Evolutionary conservation across 1,140 invertebrate species (phyloP), one percentile per base, ranked within the genome.

Genomic region (Bombus fervidus): DNA sequence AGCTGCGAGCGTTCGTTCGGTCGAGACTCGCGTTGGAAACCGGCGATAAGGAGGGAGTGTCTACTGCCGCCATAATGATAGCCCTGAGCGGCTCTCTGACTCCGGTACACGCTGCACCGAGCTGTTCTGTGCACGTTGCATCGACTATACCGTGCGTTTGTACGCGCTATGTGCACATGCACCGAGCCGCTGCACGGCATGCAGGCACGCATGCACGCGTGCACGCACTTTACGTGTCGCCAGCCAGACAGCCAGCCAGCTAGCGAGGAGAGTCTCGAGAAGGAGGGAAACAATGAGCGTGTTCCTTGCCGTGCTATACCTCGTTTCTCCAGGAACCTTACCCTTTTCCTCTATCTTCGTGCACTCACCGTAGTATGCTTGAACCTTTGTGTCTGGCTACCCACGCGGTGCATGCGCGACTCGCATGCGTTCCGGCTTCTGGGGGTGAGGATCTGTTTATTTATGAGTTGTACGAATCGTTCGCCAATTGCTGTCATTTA

Each of bases 21-120:
- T 87, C 89, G 87, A 89, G 89, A 90, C 87, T 91, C 87, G 89
- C 91, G 92, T 93, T 94, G 92, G 93, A 94, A 94, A 94, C 91
- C 91, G 74, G 91, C 94, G 94, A 94, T 94, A 94, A 94, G 94
- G 93, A 94, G 93, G 93, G 93, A 94, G 93, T 94, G 94, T 94
- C 94, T 93, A 93, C 91, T 92, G 93, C 93, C 91, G 93, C 93
- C 93, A 94, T 94, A 94, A 94, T 94, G 90, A 94, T 93, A 94
- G 93, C 91, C 92, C 93, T 94, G 88, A 83, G 87, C 88, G 82
- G 85, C 89, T 89, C 89, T 92, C 89, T 88, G 91, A 92, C 91
- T 92, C 91, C 90, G 89, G 82, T 92, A 87, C 86, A 89, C 88
- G 85, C 53, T 89, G 84, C 89, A 87, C 75, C 68, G 82, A 78